Percentiles rank a stretch among this genome's conserved stretches.
Evolutionary conservation across 2,888 invertebrate genomes (phyloP).

Genomic region (Lasioglossum morio): DNA sequence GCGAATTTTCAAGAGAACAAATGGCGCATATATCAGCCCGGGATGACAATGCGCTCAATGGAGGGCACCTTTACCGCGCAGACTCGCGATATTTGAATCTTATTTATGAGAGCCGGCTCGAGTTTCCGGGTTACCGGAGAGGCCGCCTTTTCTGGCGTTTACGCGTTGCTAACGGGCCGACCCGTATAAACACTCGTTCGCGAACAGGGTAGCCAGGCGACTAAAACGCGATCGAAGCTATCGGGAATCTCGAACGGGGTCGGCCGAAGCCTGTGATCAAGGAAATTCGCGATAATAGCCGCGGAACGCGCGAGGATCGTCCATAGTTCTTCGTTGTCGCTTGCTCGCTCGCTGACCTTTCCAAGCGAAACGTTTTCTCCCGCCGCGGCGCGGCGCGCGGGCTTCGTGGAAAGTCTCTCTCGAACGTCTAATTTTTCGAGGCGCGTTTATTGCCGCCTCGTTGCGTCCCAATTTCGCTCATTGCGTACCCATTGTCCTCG

Average conservation of each 20-base stretch:
- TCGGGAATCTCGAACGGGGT: conserved; percentile 11
- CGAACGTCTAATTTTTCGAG: conserved; percentile 24
- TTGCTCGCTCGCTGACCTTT: conserved; percentile 30
- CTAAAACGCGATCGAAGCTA: conserved; percentile 18
- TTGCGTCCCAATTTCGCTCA: conserved; percentile 52
- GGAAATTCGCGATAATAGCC: conserved; percentile 2
- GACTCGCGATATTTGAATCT: conserved; percentile 51
- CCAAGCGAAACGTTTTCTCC: conserved; percentile 18
- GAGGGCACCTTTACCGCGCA: conserved; percentile 39
- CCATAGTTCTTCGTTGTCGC: neutral
- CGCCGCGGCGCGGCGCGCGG: neutral
- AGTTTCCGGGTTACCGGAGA: conserved; percentile 37
- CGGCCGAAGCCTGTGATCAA: neutral
- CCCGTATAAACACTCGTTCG: conserved; percentile 5
- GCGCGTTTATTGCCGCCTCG: conserved; percentile 34
- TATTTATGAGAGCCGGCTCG: conserved; percentile 37
- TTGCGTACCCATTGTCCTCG: conserved; percentile 56
- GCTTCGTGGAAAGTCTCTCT: conserved; percentile 36
- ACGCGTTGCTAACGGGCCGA: conserved; percentile 4
- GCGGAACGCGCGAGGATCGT: neutral
- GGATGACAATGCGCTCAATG: conserved; percentile 54
- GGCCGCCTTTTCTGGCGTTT: conserved; percentile 37
- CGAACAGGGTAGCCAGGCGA: conserved; percentile 2
- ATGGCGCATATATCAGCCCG: conserved; percentile 42
- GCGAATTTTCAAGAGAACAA: conserved; percentile 36